A percentile compares a stretch with the other conserved stretches of the same genome.
These are phyloP conservation scores for Dastarcus helophoroides DNA, from an alignment of 2,888 invertebrate genomes.

Conservation along the genomic window DNA sequence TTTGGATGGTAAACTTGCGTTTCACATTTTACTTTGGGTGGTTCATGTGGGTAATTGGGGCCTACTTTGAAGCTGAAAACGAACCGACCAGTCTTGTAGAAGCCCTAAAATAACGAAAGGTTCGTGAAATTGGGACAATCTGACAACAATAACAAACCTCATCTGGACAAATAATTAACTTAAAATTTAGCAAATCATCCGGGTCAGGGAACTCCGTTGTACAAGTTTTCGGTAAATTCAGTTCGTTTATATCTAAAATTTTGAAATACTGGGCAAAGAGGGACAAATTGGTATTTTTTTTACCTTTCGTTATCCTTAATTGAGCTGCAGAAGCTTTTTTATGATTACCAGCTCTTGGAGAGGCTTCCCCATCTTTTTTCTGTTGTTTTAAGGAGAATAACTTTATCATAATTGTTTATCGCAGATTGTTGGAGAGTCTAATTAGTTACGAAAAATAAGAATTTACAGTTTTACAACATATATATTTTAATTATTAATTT, in stretches of 20 bases:
- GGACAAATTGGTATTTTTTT: not conserved
- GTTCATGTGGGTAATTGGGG: constrained; percentile 95
- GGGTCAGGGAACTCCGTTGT: constrained; percentile 92
- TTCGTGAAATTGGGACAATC: not conserved
- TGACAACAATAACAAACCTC: constrained; percentile 47
- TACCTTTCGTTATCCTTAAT: constrained; percentile 95
- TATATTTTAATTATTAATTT: too few species aligned
- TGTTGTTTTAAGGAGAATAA: constrained; percentile 97
- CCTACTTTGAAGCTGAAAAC: constrained; percentile 96
- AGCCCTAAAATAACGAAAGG: constrained; percentile 61
- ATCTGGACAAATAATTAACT: constrained; percentile 91
- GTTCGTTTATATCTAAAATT: constrained; percentile 86
- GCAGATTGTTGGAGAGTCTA: constrained; percentile 4
- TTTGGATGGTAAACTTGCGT: constrained; percentile 97
- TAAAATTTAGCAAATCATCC: constrained; percentile 92
- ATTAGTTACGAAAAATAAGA: too few species aligned
- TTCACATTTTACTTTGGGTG: constrained; percentile 97
- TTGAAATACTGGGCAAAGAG: not conserved
- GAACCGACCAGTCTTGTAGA: constrained; percentile 89
- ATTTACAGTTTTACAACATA: too few species aligned
- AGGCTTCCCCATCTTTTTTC: constrained; percentile 91
- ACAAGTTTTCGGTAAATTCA: constrained; percentile 95
- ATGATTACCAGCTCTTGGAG: constrained; percentile 60
- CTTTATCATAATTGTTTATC: constrained; percentile 68
- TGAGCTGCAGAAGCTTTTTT: constrained; percentile 96